These are phyloP conservation scores for Orthonychiurus folsomi DNA, from an alignment of 2,888 invertebrate species.

Conservation along the genomic window DNA sequence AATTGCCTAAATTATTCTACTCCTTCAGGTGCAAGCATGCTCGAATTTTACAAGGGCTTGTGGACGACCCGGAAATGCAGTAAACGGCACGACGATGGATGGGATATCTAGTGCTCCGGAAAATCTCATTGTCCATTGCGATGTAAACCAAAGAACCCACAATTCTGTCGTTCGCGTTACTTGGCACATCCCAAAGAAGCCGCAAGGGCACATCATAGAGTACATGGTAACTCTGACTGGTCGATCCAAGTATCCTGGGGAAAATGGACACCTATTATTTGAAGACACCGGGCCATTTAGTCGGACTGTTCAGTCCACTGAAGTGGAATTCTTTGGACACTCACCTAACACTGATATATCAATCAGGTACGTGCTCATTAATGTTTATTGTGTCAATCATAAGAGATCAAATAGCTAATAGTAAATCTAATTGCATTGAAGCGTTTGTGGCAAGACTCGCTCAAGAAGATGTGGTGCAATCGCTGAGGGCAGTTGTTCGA, in stretches of 20 bases:
- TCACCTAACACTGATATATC: constrained; percentile 78
- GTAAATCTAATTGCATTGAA: constrained; percentile 33
- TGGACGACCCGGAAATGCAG: constrained; percentile 65
- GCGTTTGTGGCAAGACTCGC: constrained; percentile 65
- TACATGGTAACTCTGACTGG: constrained; percentile 59
- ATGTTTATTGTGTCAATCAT: too few relatives aligned
- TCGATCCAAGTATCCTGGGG: constrained; percentile 50
- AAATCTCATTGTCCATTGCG: constrained; percentile 59
- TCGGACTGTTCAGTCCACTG: constrained; percentile 49
- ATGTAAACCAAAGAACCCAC: constrained; percentile 53
- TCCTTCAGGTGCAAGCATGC: constrained; percentile 58
- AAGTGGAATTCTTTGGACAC: constrained; percentile 57
- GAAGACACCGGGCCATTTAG: constrained; percentile 55
- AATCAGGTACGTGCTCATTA: constrained; percentile 50
- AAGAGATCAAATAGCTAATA: background rate
- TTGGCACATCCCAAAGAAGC: constrained; percentile 63
- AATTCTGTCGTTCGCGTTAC: constrained; percentile 57
- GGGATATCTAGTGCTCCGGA: constrained; percentile 67
- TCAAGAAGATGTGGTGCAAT: constrained; percentile 63
- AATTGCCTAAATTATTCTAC: too few relatives aligned
- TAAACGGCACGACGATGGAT: constrained; percentile 73
- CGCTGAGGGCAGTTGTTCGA: constrained; percentile 56
- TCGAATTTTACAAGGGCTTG: constrained; percentile 66
- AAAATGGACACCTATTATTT: constrained; percentile 47
- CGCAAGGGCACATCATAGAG: constrained; percentile 68